Base-by-base conservation (phyloP, 2,888 invertebrate genomes). In the Mycogona germanica region DNA sequence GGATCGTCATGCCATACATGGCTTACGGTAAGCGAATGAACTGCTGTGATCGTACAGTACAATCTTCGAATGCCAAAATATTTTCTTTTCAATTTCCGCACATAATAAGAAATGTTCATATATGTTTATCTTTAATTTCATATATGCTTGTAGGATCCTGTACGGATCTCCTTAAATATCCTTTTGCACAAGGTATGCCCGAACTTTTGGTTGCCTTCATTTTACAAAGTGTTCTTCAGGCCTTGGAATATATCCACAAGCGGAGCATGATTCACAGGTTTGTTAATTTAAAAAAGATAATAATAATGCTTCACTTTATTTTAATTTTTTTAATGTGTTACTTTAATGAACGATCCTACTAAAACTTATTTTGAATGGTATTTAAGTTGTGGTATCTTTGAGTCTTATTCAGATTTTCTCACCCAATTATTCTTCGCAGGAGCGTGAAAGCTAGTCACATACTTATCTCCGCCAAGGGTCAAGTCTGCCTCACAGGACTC, bases 191-290 rank as follows among this genome's bases (percentile, higher is more conserved):
- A 62, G 91, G 92, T 2, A 73, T 93, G 53, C 82, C 87, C 0
- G 92, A 93, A 70, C 72, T 80, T 46, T 82, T 87, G 6, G 82
- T 88, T 62, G 80, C 85, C 9, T 75, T 84, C 51, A 82, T 93
- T 61, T 69, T 91, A 51, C 75, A 78, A 62, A 89, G 91, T 70
- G 77, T 87, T 3, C 72, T 92, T 38, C 74, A 76, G 48, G 93
- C 84, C 0, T 71, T 93, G 42, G 80, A 84, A 63, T 93, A 93
- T 70, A 75, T 93, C 57, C 92, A 93, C 68, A 77, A 78, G 59
- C 82, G 82, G 66, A 82, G 86, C 52, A 83, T 81, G 67, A 84
- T 93, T 62, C 92, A 92, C 70, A 82, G 85, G 85, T 84, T 52
- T 7, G n/a, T 30, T 21, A 7, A 29, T 4, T 41, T 21, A 17